Evolutionary conservation across 2,888 invertebrate species (phyloP).

Genomic region (Dromius quadrimaculatus): DNA sequence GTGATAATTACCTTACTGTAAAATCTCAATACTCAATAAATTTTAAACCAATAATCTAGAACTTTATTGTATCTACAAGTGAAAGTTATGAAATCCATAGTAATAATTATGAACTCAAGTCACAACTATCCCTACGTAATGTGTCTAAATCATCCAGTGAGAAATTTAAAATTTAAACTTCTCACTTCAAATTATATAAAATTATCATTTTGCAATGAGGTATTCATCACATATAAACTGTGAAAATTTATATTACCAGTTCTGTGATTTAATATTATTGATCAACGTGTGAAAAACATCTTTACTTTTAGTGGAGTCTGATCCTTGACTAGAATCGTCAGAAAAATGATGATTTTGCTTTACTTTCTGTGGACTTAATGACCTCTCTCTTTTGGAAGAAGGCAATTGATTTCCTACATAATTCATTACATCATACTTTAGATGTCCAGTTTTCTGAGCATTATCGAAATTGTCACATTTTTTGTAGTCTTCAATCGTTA

Average conservation of each 20-base stretch:
- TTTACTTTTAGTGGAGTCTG: background rate
- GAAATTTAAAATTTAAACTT: too few relatives aligned
- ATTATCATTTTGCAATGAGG: too few relatives aligned
- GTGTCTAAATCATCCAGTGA: too few relatives aligned
- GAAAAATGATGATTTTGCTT: background rate
- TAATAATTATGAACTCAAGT: too few relatives aligned
- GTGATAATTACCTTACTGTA: too few relatives aligned
- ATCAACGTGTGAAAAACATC: slow-evolving; percentile 3
- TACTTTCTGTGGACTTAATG: slow-evolving; percentile 59
- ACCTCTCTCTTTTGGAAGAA: slow-evolving; percentile 60
- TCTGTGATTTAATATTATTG: background rate
- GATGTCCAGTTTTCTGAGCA: background rate
- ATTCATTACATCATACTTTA: background rate
- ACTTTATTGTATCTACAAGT: too few relatives aligned
- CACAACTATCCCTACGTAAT: too few relatives aligned
- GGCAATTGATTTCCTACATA: slow-evolving; percentile 59
- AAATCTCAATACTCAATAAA: too few relatives aligned
- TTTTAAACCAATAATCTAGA: too few relatives aligned
- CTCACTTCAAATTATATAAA: too few relatives aligned
- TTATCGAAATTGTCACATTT: background rate
- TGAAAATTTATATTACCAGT: slow-evolving; percentile 22
- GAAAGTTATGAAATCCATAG: too few relatives aligned
- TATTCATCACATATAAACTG: too few relatives aligned
- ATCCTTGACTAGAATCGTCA: background rate
- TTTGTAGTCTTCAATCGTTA: background rate